Base-by-base conservation (phyloP, 2,888 invertebrate species). In the Ormyrus pomaceus region DNA sequence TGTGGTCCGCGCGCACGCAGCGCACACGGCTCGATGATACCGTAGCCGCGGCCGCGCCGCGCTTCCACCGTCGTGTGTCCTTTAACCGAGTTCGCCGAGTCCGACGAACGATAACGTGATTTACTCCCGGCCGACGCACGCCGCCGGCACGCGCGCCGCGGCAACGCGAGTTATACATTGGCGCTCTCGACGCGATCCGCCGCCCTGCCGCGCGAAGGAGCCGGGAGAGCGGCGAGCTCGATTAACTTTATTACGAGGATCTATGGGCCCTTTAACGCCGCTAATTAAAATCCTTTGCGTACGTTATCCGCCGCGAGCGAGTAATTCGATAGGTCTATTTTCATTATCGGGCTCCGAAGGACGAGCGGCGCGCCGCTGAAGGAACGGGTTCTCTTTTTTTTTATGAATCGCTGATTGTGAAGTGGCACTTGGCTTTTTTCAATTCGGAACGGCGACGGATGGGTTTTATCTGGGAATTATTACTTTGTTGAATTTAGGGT, bases 281-380 rank as follows among this genome's bases (percentile, higher is more conserved):
- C 76, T 77, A 74, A 77, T 77, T 81, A 53, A 77, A 77, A 69
- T 81, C 62, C 75, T 79, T 79, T 74, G 70, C 56, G 51, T 58
- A 64, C 73, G 62, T 75, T 80, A 71, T 71, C 62, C 46, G 51
- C 61, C 19, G 46, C 6, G 62, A 55, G 50, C 53, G 45, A 2
- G 55, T 72, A 61, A 71, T 55, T 80, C 56, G 56, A 66, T 62
- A 58, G 56, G 34, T 62, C 58, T 51, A 62, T 72, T 76, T 80
- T 53, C 46, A 68, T 75, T 71, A 65, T 75, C 46, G 51, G 4
- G 5, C 13, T 6, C 6, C 34, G 50, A 50, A 7, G 10, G 8
- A 58, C 13, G 48, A 56, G 56, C 5, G 8, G n/a, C 1, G 34
- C 1, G 1, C 9, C 48, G 58, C 46, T 50, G 7, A 50, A 51